A percentile compares a stretch with the other conserved stretches of the same genome.
These are phyloP conservation scores for Drosophila atroscutellata DNA, from an alignment of 2,888 invertebrate genomes.

Conservation along the genomic window DNA sequence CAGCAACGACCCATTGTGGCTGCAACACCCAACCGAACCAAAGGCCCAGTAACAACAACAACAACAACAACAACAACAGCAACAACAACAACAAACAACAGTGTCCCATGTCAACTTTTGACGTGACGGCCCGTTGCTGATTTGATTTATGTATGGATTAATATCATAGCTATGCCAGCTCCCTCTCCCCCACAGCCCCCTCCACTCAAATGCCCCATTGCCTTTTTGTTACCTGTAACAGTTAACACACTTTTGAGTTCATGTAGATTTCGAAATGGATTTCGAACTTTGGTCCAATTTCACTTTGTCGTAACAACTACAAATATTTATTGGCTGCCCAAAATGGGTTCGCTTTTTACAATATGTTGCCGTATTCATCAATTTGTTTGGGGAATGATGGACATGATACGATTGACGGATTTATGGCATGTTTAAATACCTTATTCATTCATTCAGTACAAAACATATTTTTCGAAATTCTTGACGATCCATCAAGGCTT, in stretches of 20 bases:
- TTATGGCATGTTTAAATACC: constrained; percentile 33
- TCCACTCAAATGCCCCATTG: background rate
- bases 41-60: constrained; percentile 12
- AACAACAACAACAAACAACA: constrained; percentile 1
- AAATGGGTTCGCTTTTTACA: background rate
- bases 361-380: constrained; percentile 1
- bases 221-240: constrained; percentile 35
- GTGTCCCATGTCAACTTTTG: constrained; percentile 58
- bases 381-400: constrained; percentile 23
- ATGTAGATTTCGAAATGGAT: constrained; percentile 74
- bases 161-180: constrained; percentile 48
- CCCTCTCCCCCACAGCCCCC: background rate
- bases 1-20: constrained; percentile 6
- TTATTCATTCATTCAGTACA: constrained; percentile 2
- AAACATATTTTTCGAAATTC: constrained; percentile 5
- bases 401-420: constrained; percentile 29
- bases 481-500: constrained; percentile 11
- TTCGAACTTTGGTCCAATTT: constrained; percentile 75
- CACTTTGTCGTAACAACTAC: constrained; percentile 55
- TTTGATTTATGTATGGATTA: constrained; percentile 72
- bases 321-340: constrained; percentile 24
- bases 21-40: constrained; percentile 4
- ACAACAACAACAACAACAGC: background rate
- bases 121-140: constrained; percentile 55
- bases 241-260: constrained; percentile 53